These are phyloP conservation scores for Caenorhabditis doughertyi DNA, from an alignment of 2,888 invertebrate genomes.

Conservation along the genomic window DNA sequence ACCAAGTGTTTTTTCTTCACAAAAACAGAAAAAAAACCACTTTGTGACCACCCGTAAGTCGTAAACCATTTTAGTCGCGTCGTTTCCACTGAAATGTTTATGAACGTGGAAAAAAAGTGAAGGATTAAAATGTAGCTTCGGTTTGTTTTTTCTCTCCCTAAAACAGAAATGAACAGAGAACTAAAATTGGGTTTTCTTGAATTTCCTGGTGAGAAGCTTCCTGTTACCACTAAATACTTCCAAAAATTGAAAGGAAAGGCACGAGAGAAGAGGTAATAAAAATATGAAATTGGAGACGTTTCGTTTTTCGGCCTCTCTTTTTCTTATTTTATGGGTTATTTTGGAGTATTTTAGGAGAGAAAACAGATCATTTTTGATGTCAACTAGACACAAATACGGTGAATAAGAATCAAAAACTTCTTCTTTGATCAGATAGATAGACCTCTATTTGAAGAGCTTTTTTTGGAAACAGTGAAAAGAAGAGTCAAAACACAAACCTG, in stretches of 20 bases:
- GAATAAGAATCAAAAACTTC: background rate
- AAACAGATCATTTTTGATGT: background rate
- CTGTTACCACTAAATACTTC: constrained; percentile 21
- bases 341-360: constrained; percentile 9
- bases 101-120: constrained; percentile 31
- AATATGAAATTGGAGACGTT: constrained; percentile 33
- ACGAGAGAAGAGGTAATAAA: constrained; percentile 30
- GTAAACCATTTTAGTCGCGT: constrained; percentile 34
- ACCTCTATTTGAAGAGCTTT: no score
- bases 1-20: constrained; percentile 11
- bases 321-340: constrained; percentile 19
- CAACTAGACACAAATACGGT: background rate
- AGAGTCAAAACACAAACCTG: background rate
- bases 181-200: constrained; percentile 13
- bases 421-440: no score
- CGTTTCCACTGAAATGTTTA: constrained; percentile 18
- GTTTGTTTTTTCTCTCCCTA: constrained; percentile 6
- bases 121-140: constrained; percentile 33
- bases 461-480: no score
- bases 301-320: constrained; percentile 1
- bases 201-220: constrained; percentile 3
- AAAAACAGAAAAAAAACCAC: constrained; percentile 12
- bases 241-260: constrained; percentile 5
- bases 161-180: background rate
- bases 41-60: constrained; percentile 16